These are phyloP conservation scores for Drosophila subquinaria DNA, from an alignment of 2,888 invertebrate species.

Conservation along the genomic window DNA sequence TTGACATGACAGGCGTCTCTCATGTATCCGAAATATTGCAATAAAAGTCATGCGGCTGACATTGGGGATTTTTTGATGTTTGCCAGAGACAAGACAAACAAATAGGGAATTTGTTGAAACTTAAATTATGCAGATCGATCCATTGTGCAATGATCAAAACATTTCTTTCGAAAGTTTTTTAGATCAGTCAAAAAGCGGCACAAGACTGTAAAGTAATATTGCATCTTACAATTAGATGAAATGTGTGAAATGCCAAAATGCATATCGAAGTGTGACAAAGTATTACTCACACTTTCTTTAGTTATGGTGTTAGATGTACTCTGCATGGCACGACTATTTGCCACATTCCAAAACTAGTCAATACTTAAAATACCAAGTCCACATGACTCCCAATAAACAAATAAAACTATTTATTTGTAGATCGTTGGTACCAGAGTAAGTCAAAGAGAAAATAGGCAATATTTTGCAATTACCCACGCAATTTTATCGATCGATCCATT, in stretches of 20 bases:
- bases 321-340: background rate
- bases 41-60: background rate
- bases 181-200: background rate
- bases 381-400: constrained; percentile 20
- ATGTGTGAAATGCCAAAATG: constrained; percentile 46
- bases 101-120: background rate
- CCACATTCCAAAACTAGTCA: constrained; percentile 23
- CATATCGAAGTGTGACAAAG: constrained; percentile 12
- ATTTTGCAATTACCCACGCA: constrained; percentile 41
- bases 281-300: background rate
- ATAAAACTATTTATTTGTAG: constrained; percentile 18
- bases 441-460: constrained; percentile 23
- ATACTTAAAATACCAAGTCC: background rate
- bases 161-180: background rate
- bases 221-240: constrained; percentile 23
- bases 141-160: background rate
- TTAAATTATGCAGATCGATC: background rate
- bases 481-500: constrained; percentile 2
- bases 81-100: background rate
- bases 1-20: background rate
- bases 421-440: background rate
- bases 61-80: background rate
- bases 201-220: background rate
- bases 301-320: background rate
- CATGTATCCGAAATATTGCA: background rate